These are phyloP conservation scores for Scaptomyza pallida DNA, from an alignment of 1,140 invertebrate genomes.

Conservation along the genomic window DNA sequence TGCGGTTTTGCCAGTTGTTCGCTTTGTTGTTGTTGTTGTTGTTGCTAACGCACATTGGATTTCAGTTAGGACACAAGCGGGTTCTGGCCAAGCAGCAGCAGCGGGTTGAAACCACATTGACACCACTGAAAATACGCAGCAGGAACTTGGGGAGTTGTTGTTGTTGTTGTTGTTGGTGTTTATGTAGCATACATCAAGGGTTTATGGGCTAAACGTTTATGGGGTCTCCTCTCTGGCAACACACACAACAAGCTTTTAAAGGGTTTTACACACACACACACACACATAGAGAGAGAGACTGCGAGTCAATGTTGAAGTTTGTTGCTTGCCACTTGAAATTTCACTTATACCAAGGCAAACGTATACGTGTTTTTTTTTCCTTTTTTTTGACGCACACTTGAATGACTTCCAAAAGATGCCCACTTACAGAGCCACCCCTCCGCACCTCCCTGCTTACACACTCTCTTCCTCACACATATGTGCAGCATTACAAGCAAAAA, in stretches of 20 bases:
- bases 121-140: conserved; percentile 24
- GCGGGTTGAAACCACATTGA: conserved; percentile 54
- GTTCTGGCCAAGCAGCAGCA: conserved; percentile 35
- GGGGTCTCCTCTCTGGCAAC: conserved; percentile 78
- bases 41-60: conserved; percentile 61
- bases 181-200: conserved; percentile 82
- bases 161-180: conserved; percentile 73
- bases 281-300: conserved; percentile 17
- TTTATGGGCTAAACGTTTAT: conserved; percentile 83
- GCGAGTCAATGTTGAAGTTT: conserved; percentile 69
- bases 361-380: conserved; percentile 27
- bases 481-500: conserved; percentile 33
- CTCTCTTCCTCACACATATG: neutral
- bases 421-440: conserved; percentile 42
- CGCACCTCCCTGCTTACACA: conserved; percentile 5
- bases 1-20: conserved; percentile 66
- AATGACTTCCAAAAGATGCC: conserved; percentile 75
- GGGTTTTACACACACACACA: conserved; percentile 52
- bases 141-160: conserved; percentile 54
- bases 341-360: conserved; percentile 70
- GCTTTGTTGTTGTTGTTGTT: conserved; percentile 48
- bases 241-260: conserved; percentile 72
- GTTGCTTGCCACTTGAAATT: conserved; percentile 69
- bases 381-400: conserved; percentile 70
- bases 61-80: conserved; percentile 58